Evolutionary conservation across 2,113 vertebrate species (phyloP).

Genomic region (Sigmodon hispidus): DNA sequence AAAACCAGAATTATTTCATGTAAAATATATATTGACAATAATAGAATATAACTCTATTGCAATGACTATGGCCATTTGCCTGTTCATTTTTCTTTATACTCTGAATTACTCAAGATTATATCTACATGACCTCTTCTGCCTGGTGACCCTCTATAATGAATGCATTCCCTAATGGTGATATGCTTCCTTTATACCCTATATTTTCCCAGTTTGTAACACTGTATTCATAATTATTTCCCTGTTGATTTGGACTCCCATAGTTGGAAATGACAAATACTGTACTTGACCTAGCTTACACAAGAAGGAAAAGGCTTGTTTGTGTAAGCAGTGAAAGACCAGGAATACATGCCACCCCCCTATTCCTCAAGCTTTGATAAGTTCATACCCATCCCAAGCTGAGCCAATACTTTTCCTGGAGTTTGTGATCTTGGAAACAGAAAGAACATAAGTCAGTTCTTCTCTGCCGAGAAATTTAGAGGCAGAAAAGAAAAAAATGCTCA

Average conservation of each 20-base stretch:
- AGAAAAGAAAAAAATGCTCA: constrained; percentile 44
- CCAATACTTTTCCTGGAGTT: constrained; percentile 31
- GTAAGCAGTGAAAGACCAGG: constrained; percentile 15
- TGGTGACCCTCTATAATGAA: not conserved
- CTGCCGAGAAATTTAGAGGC: constrained; percentile 5
- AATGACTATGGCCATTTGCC: constrained; percentile 10
- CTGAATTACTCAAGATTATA: not conserved
- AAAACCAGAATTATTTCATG: constrained; percentile 50
- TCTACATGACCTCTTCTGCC: not conserved
- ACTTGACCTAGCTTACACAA: constrained; percentile 9
- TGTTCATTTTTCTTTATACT: constrained; percentile 49
- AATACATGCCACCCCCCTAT: not conserved
- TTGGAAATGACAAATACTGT: constrained; percentile 32
- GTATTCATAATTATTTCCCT: constrained; percentile 32
- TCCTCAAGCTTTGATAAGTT: not conserved
- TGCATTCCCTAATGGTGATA: not conserved
- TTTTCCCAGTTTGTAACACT: constrained; percentile 34
- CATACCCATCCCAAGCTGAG: not conserved
- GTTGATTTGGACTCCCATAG: not conserved
- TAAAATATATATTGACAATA: constrained; percentile 41
- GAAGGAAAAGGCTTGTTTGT: constrained; percentile 29
- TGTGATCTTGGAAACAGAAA: constrained; percentile 3
- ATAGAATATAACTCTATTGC: not conserved
- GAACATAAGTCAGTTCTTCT: constrained; percentile 46
- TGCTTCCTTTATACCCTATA: not conserved